These are phyloP conservation scores for Charanyca ferruginea DNA, from an alignment of 2,888 invertebrate genomes.

Conservation along the genomic window DNA sequence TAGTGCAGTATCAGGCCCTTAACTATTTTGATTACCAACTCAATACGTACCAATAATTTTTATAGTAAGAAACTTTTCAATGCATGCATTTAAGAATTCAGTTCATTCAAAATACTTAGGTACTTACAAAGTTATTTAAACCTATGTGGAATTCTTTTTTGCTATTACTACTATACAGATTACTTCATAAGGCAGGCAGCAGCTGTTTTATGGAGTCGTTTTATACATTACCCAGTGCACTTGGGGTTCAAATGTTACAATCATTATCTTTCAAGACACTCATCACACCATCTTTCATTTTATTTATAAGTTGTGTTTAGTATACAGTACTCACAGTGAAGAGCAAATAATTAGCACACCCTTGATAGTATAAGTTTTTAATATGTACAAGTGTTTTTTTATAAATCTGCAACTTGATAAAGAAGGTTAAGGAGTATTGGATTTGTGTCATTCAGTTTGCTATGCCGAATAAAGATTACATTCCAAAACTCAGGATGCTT, in stretches of 20 bases:
- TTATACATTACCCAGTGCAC: slow-evolving; percentile 38
- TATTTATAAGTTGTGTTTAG: slow-evolving; percentile 61
- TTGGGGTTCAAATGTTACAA: slow-evolving; percentile 42
- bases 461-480: slow-evolving; percentile 51
- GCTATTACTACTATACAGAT: slow-evolving; percentile 26
- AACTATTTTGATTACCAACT: slow-evolving; percentile 35
- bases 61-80: slow-evolving; percentile 12
- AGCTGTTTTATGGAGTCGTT: slow-evolving; percentile 31
- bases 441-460: slow-evolving; percentile 37
- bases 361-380: slow-evolving; percentile 62
- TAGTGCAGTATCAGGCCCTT: too few relatives aligned
- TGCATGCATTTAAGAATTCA: slow-evolving; percentile 26
- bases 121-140: slow-evolving; percentile 7
- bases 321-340: slow-evolving; percentile 44
- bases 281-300: slow-evolving; percentile 49
- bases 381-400: slow-evolving; percentile 22
- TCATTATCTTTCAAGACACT: slow-evolving; percentile 31
- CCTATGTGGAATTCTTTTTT: slow-evolving; percentile 27
- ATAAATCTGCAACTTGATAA: slow-evolving; percentile 37
- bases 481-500: slow-evolving; percentile 49
- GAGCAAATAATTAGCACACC: slow-evolving; percentile 56
- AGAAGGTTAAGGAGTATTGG: slow-evolving; percentile 31
- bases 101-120: slow-evolving; percentile 31
- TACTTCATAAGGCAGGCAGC: neutral
- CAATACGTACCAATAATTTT: slow-evolving; percentile 13